Base-by-base conservation (phyloP, 2,113 vertebrate genomes). In the Myotis yumanensis region DNA sequence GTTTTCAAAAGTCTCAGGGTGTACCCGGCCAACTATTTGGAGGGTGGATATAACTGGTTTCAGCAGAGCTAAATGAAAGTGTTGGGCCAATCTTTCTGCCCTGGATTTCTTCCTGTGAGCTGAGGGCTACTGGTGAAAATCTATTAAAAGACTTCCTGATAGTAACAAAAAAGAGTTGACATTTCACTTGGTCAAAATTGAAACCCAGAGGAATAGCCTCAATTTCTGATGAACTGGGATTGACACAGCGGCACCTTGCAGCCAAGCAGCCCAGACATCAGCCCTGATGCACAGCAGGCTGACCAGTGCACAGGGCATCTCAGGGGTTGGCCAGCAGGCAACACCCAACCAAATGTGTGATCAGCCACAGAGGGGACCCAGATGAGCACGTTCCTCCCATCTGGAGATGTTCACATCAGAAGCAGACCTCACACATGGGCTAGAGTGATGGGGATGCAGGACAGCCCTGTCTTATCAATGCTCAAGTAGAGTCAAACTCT, bases 91-190 rank as follows among this genome's bases (percentile, higher is more conserved):
- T 97, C 94, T 94, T n/a, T 18, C 89, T 96, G 86, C 66, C 89
- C 91, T 72, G 73, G 4, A 80, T 85, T 94, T 94, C 87, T 43
- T 59, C 22, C 93, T 76, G 86, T 59, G 91, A 97, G 96, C 96
- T 35, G 35, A 96, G 94, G 83, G 81, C 86, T 54, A 75, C 43
- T 18, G 59, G 94, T 77, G 88, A 71, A 97, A 97, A 96, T 93
- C 96, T 97, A 97, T 96, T 96, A 97, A 97, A 96, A 94, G 93
- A 23, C 66, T 79, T 93, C 52, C 86, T 62, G 86, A 91, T 86
- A 86, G 86, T 22, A 84, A 90, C 59, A 57, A 77, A 66, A 77
- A 80, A 87, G 80, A 57, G 94, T 87, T 96, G 96, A 97, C 96
- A 95, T 97, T 97, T 97, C 91, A 68, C 94, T 94, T 81, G 83